Evolutionary conservation across 2,113 vertebrate species (phyloP).

Genomic region (Myodes glareolus): DNA sequence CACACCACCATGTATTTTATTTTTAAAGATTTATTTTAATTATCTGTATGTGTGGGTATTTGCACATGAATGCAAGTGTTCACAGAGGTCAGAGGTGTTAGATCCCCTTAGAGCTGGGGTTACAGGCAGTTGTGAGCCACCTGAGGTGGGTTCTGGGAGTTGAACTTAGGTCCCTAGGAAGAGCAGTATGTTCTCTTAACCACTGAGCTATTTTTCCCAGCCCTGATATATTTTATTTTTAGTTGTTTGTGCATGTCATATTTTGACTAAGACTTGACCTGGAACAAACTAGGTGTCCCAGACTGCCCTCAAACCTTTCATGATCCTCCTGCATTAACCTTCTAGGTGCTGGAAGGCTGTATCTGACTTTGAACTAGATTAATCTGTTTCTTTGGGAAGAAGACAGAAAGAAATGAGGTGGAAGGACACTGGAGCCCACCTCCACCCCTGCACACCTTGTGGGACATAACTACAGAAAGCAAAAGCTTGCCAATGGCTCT

Average conservation of each 20-base stretch:
- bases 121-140: not conserved
- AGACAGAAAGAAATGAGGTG: not conserved
- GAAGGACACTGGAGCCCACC: not conserved
- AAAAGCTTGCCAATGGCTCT: not conserved
- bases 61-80: too few relatives aligned
- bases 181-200: not conserved
- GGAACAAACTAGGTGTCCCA: not conserved
- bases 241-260: not conserved
- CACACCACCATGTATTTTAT: not conserved
- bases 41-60: not conserved
- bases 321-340: not conserved
- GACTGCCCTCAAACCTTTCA: not conserved
- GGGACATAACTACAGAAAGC: not conserved
- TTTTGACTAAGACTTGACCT: not conserved
- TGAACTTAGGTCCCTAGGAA: not conserved
- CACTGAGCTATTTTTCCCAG: not conserved
- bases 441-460: not conserved
- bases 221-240: not conserved
- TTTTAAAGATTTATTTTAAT: not conserved
- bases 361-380: not conserved
- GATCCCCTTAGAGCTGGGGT: not conserved
- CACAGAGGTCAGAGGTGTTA: not conserved
- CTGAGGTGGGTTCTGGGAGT: not conserved
- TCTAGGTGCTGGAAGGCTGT: not conserved
- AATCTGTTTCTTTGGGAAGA: conserved; percentile 11